Evolutionary conservation across 1,140 invertebrate species (phyloP).

Genomic region (Anastrepha ludens): DNA sequence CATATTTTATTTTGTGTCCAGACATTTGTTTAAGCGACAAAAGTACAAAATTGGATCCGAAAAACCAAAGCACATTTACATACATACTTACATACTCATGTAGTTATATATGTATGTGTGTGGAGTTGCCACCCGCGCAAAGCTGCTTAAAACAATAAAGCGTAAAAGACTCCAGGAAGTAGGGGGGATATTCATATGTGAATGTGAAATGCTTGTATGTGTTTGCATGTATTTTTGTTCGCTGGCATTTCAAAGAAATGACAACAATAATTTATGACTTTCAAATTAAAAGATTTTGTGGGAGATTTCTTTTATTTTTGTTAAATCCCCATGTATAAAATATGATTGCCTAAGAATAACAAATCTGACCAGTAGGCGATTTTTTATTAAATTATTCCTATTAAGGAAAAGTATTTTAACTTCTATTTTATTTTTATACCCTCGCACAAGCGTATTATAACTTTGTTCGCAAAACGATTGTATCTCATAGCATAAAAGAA

Average conservation of each 20-base stretch:
- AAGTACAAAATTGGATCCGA: too few species aligned
- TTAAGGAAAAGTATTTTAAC: too few species aligned
- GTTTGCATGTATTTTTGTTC: neutral
- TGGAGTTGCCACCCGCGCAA: slow-evolving; percentile 24
- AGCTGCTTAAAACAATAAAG: slow-evolving; percentile 31
- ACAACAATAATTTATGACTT: slow-evolving; percentile 41
- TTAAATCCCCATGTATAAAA: neutral
- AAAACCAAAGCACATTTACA: neutral
- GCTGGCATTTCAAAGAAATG: neutral
- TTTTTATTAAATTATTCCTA: too few species aligned
- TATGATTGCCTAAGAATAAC: too few species aligned
- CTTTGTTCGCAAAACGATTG: too few species aligned
- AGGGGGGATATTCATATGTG: neutral
- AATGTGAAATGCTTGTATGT: neutral
- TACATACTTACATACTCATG: too few species aligned
- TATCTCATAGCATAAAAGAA: too few species aligned
- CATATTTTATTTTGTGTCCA: neutral
- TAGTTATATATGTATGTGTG: neutral
- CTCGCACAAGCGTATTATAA: too few species aligned
- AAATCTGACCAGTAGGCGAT: too few species aligned
- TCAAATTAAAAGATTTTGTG: neutral
- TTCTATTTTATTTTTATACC: too few species aligned
- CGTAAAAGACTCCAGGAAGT: neutral
- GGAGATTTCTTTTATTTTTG: neutral
- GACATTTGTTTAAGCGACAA: neutral